A percentile compares a stretch with the other conserved stretches of the same genome.
Conservation (phyloP, 2,797 vertebrate species). For the Telmatherina bonti region DNA sequence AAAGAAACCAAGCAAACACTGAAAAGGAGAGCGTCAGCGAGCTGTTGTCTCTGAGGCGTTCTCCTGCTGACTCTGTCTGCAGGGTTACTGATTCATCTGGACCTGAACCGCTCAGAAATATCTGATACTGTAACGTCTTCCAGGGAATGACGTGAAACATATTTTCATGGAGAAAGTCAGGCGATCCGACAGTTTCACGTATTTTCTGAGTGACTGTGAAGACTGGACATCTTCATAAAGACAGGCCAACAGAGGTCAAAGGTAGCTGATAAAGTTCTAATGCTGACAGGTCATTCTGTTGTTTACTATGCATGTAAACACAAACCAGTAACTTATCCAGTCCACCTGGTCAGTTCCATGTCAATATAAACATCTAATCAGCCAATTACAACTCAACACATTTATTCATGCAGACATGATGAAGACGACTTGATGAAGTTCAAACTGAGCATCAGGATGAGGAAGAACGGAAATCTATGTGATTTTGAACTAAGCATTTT, state of each 20-base stretch:
- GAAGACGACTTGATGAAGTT: no score
- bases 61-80: constrained; percentile 13
- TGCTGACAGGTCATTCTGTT: not conserved
- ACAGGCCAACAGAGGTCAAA: not conserved
- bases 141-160: no score
- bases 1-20: constrained; percentile 40
- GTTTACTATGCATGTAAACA: not conserved
- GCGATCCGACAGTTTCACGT: not conserved
- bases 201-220: not conserved
- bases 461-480: no score
- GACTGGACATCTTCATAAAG: not conserved
- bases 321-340: no score
- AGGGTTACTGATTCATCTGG: not conserved
- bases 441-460: no score
- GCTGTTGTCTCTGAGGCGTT: constrained; percentile 5
- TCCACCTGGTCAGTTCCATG: no score
- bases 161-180: not conserved
- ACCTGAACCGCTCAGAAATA: not conserved
- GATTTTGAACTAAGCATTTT: no score
- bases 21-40: constrained; percentile 53
- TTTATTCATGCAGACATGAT: no score
- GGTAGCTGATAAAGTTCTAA: not conserved
- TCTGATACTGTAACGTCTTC: not conserved
- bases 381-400: no score
- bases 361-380: no score